Conservation (phyloP, 2,888 invertebrate genomes). For the Parnassius mnemosyne region DNA sequence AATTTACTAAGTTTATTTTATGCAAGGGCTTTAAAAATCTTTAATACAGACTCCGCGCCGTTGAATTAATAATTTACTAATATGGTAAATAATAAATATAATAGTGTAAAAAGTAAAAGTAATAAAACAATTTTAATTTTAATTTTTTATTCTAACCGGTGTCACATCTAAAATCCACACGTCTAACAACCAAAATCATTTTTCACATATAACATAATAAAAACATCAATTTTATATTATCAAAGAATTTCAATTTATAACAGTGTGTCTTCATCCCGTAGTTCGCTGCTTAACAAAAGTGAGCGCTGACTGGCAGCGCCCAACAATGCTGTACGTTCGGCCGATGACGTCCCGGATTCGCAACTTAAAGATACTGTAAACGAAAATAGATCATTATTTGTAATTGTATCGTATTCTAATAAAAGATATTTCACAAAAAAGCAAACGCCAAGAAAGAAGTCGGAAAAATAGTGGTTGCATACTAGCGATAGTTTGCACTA, state of each 20-base stretch:
- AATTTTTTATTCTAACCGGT: slow-evolving; percentile 17
- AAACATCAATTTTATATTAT: neutral
- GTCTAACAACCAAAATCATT: neutral
- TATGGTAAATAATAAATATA: too few species aligned
- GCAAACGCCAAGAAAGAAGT: slow-evolving; percentile 18
- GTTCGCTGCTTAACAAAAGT: slow-evolving; percentile 86
- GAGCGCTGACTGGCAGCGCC: slow-evolving; percentile 89
- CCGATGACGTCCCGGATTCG: slow-evolving; percentile 81
- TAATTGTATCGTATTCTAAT: neutral
- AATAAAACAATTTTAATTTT: too few species aligned
- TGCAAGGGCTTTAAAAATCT: too few species aligned
- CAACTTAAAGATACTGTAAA: slow-evolving; percentile 82
- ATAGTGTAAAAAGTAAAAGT: too few species aligned
- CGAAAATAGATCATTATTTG: slow-evolving; percentile 19
- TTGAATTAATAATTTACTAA: too few species aligned
- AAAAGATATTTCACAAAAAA: neutral
- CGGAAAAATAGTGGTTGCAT: neutral
- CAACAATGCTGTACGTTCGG: slow-evolving; percentile 83
- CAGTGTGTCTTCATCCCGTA: slow-evolving; percentile 92
- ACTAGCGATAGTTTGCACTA: too few species aligned
- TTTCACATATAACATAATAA: neutral
- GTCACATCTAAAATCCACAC: slow-evolving; percentile 16
- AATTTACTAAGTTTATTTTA: too few species aligned
- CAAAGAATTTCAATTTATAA: slow-evolving; percentile 75
- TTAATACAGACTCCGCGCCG: too few species aligned